Conservation (phyloP, 2,888 invertebrate genomes). For the Adelphocoris suturalis region DNA sequence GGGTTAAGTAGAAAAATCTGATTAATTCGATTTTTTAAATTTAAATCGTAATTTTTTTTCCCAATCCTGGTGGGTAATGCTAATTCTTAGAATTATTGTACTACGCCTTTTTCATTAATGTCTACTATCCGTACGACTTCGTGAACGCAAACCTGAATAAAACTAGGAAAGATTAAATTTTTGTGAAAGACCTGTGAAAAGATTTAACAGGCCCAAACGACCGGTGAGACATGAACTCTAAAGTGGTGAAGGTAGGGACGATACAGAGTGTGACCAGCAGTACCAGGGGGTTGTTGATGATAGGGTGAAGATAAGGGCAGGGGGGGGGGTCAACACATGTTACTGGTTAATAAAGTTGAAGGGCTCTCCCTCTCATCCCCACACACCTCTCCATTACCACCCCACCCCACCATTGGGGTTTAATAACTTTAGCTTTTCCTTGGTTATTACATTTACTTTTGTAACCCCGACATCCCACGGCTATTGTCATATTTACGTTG, state of each 20-base stretch:
- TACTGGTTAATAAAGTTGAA: slow-evolving; percentile 62
- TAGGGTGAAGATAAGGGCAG: too few species aligned
- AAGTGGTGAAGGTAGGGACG: slow-evolving; percentile 22
- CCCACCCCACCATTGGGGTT: background rate
- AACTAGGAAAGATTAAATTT: background rate
- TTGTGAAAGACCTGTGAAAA: background rate
- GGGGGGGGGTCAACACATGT: slow-evolving; percentile 20
- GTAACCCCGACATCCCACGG: slow-evolving; percentile 39
- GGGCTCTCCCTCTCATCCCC: background rate
- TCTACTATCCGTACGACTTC: too few species aligned
- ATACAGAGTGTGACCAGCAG: slow-evolving; percentile 1
- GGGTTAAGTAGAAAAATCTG: too few species aligned
- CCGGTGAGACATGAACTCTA: background rate
- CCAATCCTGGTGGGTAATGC: too few species aligned
- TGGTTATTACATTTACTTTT: slow-evolving; percentile 67
- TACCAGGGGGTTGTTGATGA: too few species aligned
- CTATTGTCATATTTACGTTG: slow-evolving; percentile 69
- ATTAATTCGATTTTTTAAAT: too few species aligned
- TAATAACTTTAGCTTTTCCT: slow-evolving; percentile 64
- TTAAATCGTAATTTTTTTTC: too few species aligned
- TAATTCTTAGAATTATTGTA: too few species aligned
- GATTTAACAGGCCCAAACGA: too few species aligned
- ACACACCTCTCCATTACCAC: background rate
- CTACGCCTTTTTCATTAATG: too few species aligned
- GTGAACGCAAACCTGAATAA: too few species aligned